Conservation (phyloP, 2,888 invertebrate genomes). For the Trissolcus japonicus region DNA sequence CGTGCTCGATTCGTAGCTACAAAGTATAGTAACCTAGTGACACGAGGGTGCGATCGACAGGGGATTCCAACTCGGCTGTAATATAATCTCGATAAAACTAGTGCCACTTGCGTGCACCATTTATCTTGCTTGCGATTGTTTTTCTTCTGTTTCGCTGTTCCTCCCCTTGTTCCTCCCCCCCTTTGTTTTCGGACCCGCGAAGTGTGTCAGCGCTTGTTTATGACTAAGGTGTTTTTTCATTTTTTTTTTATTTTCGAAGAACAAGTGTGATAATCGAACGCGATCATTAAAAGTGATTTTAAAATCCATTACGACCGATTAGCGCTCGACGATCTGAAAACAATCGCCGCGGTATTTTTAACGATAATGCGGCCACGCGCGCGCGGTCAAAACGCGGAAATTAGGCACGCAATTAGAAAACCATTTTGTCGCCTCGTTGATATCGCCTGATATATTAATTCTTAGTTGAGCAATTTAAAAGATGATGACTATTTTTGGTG, state of each 20-base stretch:
- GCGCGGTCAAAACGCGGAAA: constrained; percentile 30
- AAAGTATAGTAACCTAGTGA: constrained; percentile 64
- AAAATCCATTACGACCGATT: constrained; percentile 40
- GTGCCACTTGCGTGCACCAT: constrained; percentile 37
- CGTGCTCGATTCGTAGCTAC: constrained; percentile 58
- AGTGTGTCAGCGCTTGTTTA: constrained; percentile 28
- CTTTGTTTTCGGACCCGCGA: constrained; percentile 3
- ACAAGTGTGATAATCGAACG: constrained; percentile 25
- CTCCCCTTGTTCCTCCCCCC: background rate
- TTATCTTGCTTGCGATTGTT: constrained; percentile 45
- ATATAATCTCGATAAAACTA: constrained; percentile 56
- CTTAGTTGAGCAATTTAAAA: no score
- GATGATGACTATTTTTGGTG: no score
- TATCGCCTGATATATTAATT: background rate
- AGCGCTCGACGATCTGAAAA: constrained; percentile 14
- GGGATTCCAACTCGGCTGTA: constrained; percentile 51
- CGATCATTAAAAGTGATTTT: constrained; percentile 46
- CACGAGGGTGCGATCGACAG: constrained; percentile 58
- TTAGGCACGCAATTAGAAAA: constrained; percentile 19
- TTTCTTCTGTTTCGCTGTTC: constrained; percentile 10
- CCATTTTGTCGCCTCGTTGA: constrained; percentile 2
- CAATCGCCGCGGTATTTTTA: constrained; percentile 32
- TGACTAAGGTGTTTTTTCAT: no score
- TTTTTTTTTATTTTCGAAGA: background rate
- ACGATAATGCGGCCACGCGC: constrained; percentile 19